Evolutionary conservation across 1,140 invertebrate species (phyloP).

Genomic region (Sinonovacula constricta): DNA sequence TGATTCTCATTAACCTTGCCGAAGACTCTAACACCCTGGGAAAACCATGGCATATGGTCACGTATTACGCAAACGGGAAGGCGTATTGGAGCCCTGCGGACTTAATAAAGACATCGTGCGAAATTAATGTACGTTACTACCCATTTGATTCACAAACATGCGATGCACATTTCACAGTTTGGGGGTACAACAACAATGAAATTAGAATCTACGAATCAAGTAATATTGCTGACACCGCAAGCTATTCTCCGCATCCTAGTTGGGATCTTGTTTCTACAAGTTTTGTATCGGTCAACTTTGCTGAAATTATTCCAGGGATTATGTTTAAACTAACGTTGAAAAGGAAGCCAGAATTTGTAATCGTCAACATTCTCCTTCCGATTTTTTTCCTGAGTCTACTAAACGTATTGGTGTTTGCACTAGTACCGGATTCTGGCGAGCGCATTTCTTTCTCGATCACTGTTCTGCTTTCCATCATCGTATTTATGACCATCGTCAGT

Average conservation of each 20-base stretch:
- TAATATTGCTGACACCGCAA: not conserved
- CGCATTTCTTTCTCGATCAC: conserved; percentile 82
- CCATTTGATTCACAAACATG: conserved; percentile 46
- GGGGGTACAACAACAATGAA: conserved; percentile 2
- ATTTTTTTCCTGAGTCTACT: conserved; percentile 81
- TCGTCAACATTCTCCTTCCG: conserved; percentile 81
- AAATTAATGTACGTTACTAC: conserved; percentile 15
- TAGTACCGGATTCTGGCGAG: conserved; percentile 82
- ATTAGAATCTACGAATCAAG: not conserved
- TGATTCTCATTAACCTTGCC: conserved; percentile 1
- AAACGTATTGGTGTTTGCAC: conserved; percentile 81
- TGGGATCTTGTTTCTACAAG: conserved; percentile 27
- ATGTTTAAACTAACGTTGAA: conserved; percentile 1
- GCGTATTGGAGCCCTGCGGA: conserved; percentile 3
- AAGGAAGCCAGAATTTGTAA: conserved; percentile 75
- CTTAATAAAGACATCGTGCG: conserved; percentile 22
- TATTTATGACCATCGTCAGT: conserved; percentile 81
- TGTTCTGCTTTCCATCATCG: conserved; percentile 81
- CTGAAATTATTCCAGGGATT: not conserved
- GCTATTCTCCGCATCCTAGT: conserved; percentile 10
- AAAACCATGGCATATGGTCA: conserved; percentile 7
- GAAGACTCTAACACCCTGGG: not conserved
- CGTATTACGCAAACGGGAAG: not conserved
- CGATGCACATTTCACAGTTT: not conserved
- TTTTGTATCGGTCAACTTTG: not conserved